Base-by-base conservation (phyloP, 2,113 vertebrate species). In the Ondatra zibethicus region DNA sequence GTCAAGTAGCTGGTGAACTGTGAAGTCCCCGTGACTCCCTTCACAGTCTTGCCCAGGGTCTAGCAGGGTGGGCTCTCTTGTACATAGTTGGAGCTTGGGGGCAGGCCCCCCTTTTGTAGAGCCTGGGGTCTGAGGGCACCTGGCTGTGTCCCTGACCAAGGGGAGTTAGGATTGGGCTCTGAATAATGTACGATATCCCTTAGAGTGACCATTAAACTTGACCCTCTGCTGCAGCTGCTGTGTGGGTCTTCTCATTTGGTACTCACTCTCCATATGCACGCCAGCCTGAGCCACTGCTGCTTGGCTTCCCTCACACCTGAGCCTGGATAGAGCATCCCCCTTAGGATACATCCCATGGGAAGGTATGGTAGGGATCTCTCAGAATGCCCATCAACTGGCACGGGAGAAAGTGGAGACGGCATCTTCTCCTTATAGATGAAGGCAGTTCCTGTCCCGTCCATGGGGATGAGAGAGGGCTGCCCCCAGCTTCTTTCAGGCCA, bases 31-130 rank as follows among this genome's bases (percentile, higher is more conserved):
- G 36, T 0, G 29, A 33, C 73, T 52, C 19, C 45, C 68, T 66
- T 29, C 25, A 1, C 55, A 12, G 88, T 72, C 76, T 68, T 23
- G 81, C 55, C 89, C 72, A 1, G 42, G 29, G 88, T 47, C 82
- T n/a, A 4, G 81, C 8, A 16, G 52, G 84, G 82, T 25, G 21
- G 39, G 76, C 93, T 33, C 76, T 87, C n/a, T 50, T 96, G 97
- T 98, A 94, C 3, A 96, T 96, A 97, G 95, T 91, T 88, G 90
- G 95, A 82, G 85, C 93, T 89, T 36, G 97, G 97, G 97, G 97
- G 97, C 97, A 92, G 97, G 97, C 39, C 97, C 97, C 97, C 97
- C 97, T 92, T 93, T 68, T 7, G 47, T 78, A 97, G 97, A 98
- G 92, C 97, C 95, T 55, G 86, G 66, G 80, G 92, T 77, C 77